Evolutionary conservation across 2,113 vertebrate genomes (phyloP).

Genomic region (Laterallus jamaicensis): DNA sequence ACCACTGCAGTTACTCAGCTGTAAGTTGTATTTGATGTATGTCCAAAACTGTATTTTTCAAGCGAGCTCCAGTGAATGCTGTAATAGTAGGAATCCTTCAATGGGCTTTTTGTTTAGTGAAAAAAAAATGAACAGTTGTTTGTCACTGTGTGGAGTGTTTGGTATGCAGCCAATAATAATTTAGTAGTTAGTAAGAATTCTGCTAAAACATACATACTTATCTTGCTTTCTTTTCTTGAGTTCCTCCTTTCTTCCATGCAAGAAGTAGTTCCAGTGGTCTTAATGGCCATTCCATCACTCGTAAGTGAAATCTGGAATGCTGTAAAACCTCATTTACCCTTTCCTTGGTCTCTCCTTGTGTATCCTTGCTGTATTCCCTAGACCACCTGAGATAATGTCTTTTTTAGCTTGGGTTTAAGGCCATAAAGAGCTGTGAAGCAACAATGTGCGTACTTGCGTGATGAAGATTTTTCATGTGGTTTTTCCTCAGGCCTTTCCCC

Average conservation of each 20-base stretch:
- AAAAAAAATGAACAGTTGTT: constrained; percentile 54
- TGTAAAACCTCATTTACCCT: not conserved
- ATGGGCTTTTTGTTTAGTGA: constrained; percentile 59
- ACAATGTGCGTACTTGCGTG: not conserved
- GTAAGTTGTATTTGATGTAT: constrained; percentile 47
- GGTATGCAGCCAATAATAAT: constrained; percentile 54
- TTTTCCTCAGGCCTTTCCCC: constrained; percentile 59
- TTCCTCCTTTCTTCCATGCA: constrained; percentile 21
- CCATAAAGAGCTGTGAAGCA: constrained; percentile 37
- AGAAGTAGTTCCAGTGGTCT: not conserved
- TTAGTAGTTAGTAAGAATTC: constrained; percentile 47
- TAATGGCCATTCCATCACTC: not conserved
- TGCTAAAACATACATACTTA: constrained; percentile 46
- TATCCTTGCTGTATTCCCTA: not conserved
- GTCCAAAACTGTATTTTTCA: constrained; percentile 62
- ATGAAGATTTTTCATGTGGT: constrained; percentile 32
- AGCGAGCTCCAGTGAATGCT: constrained; percentile 35
- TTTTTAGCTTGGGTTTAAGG: constrained; percentile 26
- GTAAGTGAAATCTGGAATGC: not conserved
- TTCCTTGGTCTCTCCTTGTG: not conserved
- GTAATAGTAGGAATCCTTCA: constrained; percentile 35
- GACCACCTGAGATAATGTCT: constrained; percentile 34
- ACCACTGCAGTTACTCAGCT: constrained; percentile 22
- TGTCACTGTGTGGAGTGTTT: constrained; percentile 40
- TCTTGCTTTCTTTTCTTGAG: constrained; percentile 43